phyloP scores from a whole-genome alignment of 2,113 vertebrate species.

The Nanorana parkeri region DNA sequence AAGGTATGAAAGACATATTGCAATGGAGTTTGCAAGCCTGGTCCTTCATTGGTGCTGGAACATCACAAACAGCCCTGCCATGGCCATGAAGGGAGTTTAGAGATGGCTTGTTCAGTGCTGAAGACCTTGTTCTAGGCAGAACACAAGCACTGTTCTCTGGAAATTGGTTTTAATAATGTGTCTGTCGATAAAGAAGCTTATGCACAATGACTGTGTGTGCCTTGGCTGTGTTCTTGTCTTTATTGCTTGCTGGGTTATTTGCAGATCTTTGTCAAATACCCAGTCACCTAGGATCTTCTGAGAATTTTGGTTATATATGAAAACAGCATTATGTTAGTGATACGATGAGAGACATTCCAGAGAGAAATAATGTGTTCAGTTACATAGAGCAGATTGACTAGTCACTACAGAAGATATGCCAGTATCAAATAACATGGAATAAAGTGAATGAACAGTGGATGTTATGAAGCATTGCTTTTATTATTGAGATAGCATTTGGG shows the following conservation, averaged over 20 bases:
- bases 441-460: background rate
- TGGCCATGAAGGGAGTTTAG: no score
- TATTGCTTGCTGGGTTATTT: background rate
- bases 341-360: background rate
- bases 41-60: no score
- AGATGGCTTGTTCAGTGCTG: no score
- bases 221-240: no score
- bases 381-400: background rate
- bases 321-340: background rate
- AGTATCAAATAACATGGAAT: slow-evolving; percentile 17
- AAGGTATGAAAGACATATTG: no score
- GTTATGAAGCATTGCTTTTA: background rate
- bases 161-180: no score
- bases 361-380: background rate
- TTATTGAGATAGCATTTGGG: background rate
- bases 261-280: background rate
- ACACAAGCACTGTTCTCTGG: no score
- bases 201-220: no score
- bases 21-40: no score
- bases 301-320: background rate
- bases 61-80: no score
- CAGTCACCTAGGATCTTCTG: background rate
- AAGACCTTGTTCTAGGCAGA: no score
- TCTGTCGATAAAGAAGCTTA: no score
- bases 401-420: background rate